Evolutionary conservation across 2,113 vertebrate species (phyloP).

Genomic region (Pantherophis guttatus): DNA sequence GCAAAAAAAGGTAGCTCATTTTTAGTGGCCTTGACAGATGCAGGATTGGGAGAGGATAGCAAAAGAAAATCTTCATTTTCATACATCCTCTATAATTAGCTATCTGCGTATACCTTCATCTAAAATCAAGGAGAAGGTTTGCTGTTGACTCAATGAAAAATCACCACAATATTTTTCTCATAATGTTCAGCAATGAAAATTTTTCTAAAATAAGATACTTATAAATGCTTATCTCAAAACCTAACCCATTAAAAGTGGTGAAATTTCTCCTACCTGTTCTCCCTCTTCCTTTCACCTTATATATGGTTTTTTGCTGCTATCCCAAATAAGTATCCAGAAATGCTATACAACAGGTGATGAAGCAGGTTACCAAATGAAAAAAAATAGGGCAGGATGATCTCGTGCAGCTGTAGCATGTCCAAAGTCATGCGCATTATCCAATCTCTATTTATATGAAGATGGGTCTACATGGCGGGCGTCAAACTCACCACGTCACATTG

Average conservation of each 20-base stretch:
- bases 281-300: neutral
- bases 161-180: neutral
- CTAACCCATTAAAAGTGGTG: too few species aligned
- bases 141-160: neutral
- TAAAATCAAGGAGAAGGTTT: neutral
- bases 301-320: neutral
- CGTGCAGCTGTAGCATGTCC: neutral
- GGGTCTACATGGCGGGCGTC: neutral
- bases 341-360: neutral
- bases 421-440: neutral
- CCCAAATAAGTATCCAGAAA: neutral
- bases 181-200: neutral
- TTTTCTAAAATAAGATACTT: neutral
- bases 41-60: neutral
- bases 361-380: neutral
- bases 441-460: neutral
- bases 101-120: neutral
- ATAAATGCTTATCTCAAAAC: neutral
- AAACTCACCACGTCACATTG: too few species aligned
- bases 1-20: neutral
- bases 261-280: neutral
- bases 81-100: neutral
- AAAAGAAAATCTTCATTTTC: constrained; percentile 3
- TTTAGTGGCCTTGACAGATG: neutral
- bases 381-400: neutral